Evolutionary conservation across 2,888 invertebrate genomes (phyloP), one percentile per base, ranked within the genome.

Genomic region (Ormyrus pomaceus): DNA sequence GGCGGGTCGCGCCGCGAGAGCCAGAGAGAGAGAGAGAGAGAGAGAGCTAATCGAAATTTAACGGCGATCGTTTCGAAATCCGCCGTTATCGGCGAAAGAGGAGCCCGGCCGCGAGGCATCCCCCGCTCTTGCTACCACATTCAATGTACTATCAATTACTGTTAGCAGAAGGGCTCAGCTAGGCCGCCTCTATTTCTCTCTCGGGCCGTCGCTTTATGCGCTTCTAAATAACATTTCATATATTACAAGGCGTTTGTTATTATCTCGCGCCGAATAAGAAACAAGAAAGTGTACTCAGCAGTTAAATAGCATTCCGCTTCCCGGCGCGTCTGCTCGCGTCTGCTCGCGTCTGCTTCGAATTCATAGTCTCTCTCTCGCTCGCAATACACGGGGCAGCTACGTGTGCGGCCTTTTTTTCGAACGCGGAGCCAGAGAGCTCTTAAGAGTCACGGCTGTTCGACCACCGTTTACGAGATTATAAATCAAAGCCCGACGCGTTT

Each of bases 391-490:
- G 51, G 1, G 11, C 66, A 13, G 66, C 34, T 8, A 46, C 53
- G 71, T 11, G 72, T 19, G 62, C 9, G 46, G 13, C 13, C 8
- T 61, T 53, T 62, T 79, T 73, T 73, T 72, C 51, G 51, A 70
- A 48, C n/a, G 73, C 50, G 53, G 34, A 13, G 53, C 59, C 11
- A 4, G 59, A 9, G 51, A 50, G 69, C 64, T 62, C 62, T 80
- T 59, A 81, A 81, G 72, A 71, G 77, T 72, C 69, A 68, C 70
- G 77, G 79, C 83, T 64, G 82, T 84, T 83, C 82, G 78, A 74
- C 66, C 81, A 78, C 82, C 83, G 80, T 87, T 87, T 87, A 87
- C 83, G 86, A 87, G 85, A 87, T 84, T 83, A 83, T 87, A 86
- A 87, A 87, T 87, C 87, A 86, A 85, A 75, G 62, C 81, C 61